Base-by-base conservation (phyloP, 2,797 vertebrate genomes). In the Chromis chromis region DNA sequence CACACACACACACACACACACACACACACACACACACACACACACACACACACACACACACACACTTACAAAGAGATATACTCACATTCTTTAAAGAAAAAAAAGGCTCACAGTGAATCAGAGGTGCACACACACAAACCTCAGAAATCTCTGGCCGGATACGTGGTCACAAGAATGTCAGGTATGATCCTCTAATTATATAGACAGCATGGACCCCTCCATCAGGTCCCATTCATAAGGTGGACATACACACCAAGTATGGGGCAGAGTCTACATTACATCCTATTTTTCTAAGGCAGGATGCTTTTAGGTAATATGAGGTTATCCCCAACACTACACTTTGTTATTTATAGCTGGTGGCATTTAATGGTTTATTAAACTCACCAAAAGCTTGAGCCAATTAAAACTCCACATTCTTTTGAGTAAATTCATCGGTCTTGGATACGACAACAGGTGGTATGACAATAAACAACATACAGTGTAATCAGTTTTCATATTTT, bases 141-240 rank as follows among this genome's bases (percentile, higher is more conserved):
- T 33, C 21, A 73, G 31, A 74, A 62, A 77, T 10, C 73, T 6
- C 66, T 81, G 73, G 62, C 17, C 22, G n/a, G 40, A 86, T 50
- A 75, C 55, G 67, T 14, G 55, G 64, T 22, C 77, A 65, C 69
- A 88, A 69, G 85, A 89, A 94, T 93, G 90, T 83, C 63, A 85
- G 82, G 84, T 84, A 90, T 89, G 89, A 84, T 74, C 72, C 46
- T 79, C 64, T 94, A 94, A 94, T 94, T 92, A 94, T 85, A 93
- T 81, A 90, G 50, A 89, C 85, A 86, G 52, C 69, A 68, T 40
- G 63, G 70, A 80, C 52, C 71, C 60, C 52, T 60, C 69, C 60
- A 83, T 84, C 54, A 71, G 68, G 59, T 27, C 74, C 71, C 87
- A 81, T 72, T 83, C 76, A 87, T 62, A 60, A 39, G 3, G 6